Evolutionary conservation across 53 echinoderm and acorn worm genomes (phyloP).

Genomic region (Patiria pectinifera): DNA sequence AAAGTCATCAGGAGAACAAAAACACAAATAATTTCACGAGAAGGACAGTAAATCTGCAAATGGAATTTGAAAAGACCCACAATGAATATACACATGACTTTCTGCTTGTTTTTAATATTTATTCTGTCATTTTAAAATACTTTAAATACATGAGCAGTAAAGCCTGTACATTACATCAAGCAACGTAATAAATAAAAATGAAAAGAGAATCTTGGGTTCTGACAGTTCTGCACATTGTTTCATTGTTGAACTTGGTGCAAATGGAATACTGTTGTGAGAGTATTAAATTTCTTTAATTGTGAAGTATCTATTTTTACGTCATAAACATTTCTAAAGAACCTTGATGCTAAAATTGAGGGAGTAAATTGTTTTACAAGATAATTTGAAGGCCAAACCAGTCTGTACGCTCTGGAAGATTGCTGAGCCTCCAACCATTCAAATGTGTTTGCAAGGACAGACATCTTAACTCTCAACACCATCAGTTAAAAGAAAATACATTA

Average conservation of each 20-base stretch:
- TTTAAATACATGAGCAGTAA: not conserved
- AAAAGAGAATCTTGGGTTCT: not conserved
- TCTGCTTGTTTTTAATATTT: not conserved
- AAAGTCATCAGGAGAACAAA: too few species aligned
- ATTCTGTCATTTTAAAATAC: slow-evolving; percentile 18
- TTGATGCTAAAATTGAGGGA: too few species aligned
- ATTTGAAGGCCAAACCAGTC: too few species aligned
- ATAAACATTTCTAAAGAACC: too few species aligned
- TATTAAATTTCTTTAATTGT: too few species aligned
- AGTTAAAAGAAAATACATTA: not conserved
- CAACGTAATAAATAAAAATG: not conserved
- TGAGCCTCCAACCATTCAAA: too few species aligned
- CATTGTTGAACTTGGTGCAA: not conserved
- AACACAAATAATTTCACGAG: too few species aligned
- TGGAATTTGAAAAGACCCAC: not conserved
- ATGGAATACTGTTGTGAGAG: not conserved
- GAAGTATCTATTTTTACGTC: too few species aligned
- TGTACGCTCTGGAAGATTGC: too few species aligned
- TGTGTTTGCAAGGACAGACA: too few species aligned
- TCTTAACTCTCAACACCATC: not conserved
- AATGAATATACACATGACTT: slow-evolving; percentile 1
- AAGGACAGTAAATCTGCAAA: not conserved
- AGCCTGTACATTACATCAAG: not conserved
- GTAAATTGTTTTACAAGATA: too few species aligned
- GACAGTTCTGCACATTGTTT: not conserved